These are phyloP conservation scores for Eurytoma adleriae DNA, from an alignment of 2,888 invertebrate species.

Conservation along the genomic window DNA sequence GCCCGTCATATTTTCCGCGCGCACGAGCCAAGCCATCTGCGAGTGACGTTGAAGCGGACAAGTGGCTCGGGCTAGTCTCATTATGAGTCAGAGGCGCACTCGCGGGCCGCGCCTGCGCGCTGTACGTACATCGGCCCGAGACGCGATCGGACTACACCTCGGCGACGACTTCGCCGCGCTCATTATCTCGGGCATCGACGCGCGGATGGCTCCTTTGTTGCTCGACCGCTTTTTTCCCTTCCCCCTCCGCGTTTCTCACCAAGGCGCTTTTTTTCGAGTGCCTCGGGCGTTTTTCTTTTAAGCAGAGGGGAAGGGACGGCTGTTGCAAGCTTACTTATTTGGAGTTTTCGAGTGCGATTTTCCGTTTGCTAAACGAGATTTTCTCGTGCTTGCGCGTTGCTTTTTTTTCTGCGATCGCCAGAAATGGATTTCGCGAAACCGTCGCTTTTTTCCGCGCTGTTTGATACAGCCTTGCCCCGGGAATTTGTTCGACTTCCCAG, in stretches of 20 bases:
- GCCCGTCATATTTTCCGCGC: constrained; percentile 28
- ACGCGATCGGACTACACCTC: too few species aligned
- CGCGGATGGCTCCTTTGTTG: constrained; percentile 22
- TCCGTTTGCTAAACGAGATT: too few species aligned
- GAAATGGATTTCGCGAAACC: not conserved
- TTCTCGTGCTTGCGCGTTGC: too few species aligned
- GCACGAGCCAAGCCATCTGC: constrained; percentile 38
- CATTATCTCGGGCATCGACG: constrained; percentile 12
- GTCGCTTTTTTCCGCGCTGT: not conserved
- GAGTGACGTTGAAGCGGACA: constrained; percentile 57
- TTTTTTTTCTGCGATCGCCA: too few species aligned
- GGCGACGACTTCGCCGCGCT: not conserved
- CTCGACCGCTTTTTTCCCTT: not conserved
- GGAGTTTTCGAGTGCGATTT: too few species aligned
- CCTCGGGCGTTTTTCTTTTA: too few species aligned
- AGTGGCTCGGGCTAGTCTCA: constrained; percentile 61
- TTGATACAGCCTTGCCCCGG: constrained; percentile 6
- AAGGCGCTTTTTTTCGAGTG: too few species aligned
- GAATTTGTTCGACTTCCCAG: constrained; percentile 25
- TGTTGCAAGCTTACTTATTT: too few species aligned
- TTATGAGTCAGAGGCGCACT: constrained; percentile 58
- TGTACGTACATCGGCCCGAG: not conserved
- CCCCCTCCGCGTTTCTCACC: too few species aligned
- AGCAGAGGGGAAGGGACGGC: too few species aligned
- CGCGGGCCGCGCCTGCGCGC: not conserved